Evolutionary conservation across 2,113 vertebrate genomes (phyloP).

Genomic region (Macquaria australasica): DNA sequence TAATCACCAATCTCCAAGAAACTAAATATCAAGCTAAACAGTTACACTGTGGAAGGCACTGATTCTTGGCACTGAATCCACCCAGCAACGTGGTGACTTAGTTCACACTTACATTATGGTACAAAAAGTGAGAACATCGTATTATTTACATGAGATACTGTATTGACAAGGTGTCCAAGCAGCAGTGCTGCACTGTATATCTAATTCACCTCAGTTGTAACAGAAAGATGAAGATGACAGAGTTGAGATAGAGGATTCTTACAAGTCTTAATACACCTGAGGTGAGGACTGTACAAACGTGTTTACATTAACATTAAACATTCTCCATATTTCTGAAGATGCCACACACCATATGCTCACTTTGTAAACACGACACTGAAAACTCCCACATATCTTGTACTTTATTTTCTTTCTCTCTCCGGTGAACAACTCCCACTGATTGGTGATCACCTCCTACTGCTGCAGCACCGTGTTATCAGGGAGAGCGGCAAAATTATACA

Average conservation of each 20-base stretch:
- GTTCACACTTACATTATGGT: not conserved
- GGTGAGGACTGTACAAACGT: not conserved
- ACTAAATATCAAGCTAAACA: not conserved
- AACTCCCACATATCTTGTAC: not conserved
- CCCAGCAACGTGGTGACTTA: no score
- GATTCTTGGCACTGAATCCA: not conserved
- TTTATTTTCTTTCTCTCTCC: conserved; percentile 35
- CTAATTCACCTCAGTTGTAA: not conserved
- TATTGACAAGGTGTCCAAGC: not conserved
- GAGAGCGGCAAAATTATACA: conserved; percentile 50
- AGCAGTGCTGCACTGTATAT: not conserved
- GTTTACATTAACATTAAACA: not conserved
- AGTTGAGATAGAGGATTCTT: no score
- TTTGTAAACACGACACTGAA: conserved; percentile 24
- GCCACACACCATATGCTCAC: not conserved
- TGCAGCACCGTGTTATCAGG: conserved; percentile 48
- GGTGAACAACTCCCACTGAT: conserved; percentile 37
- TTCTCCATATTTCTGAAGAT: not conserved
- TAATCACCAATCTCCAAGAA: not conserved
- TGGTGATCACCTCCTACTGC: conserved; percentile 61
- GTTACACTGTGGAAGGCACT: not conserved
- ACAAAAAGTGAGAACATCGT: not conserved
- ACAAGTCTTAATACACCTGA: not conserved
- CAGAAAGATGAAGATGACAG: no score
- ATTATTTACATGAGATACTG: not conserved